phyloP scores from a whole-genome alignment of 1,140 invertebrate species.

The Drosophila equinoxialis region DNA sequence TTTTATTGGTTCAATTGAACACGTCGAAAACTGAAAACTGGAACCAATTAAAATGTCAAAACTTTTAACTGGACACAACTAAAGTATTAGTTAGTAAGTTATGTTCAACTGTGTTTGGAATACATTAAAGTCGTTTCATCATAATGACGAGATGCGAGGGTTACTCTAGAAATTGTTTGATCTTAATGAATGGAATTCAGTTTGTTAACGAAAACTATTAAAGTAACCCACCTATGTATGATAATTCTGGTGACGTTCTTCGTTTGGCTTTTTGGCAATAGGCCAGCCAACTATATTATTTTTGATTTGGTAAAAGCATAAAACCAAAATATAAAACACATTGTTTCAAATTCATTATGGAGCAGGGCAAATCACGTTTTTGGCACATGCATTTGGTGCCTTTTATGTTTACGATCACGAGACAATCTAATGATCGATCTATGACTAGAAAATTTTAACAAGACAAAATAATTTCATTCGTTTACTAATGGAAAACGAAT shows the following conservation, averaged over 20 bases:
- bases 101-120: too few species aligned
- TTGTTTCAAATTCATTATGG: conserved; percentile 2
- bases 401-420: background rate
- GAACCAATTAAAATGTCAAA: background rate
- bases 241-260: background rate
- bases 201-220: too few species aligned
- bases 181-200: too few species aligned
- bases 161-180: too few species aligned
- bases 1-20: background rate
- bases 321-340: conserved; percentile 3
- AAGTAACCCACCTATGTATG: background rate
- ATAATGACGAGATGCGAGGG: too few species aligned
- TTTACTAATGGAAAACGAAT: background rate
- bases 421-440: background rate
- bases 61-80: background rate
- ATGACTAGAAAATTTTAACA: too few species aligned
- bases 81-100: too few species aligned
- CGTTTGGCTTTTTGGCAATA: background rate
- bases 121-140: too few species aligned
- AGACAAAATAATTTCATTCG: too few species aligned
- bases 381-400: background rate
- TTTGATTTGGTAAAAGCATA: background rate
- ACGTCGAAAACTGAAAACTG: background rate
- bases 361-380: background rate
- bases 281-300: conserved; percentile 1